Conservation (phyloP, 2,888 invertebrate genomes). For the Volucella bombylans region DNA sequence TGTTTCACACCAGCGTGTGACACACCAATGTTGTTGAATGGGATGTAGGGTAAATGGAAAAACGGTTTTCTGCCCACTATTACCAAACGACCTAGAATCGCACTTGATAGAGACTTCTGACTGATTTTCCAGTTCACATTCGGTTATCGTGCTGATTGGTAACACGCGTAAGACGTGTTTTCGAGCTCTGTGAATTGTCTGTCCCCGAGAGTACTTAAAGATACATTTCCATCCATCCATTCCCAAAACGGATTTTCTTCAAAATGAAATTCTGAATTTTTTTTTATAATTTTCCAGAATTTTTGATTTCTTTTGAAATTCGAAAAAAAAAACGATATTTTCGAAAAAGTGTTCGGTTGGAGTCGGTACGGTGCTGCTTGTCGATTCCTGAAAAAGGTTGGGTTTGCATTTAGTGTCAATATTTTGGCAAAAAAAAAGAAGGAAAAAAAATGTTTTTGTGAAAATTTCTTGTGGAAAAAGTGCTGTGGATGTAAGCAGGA, state of each 20-base stretch:
- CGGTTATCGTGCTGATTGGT: slow-evolving; percentile 68
- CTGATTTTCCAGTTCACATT: slow-evolving; percentile 68
- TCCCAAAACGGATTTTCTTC: slow-evolving; percentile 18
- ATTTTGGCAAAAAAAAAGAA: too few relatives aligned
- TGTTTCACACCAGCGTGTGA: slow-evolving; percentile 16
- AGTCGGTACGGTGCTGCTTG: too few relatives aligned
- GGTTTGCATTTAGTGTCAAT: too few relatives aligned
- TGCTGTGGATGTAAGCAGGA: too few relatives aligned
- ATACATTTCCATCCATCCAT: slow-evolving; percentile 15
- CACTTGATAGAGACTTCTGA: slow-evolving; percentile 59
- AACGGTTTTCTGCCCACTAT: slow-evolving; percentile 57
- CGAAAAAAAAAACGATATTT: neutral
- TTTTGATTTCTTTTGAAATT: slow-evolving; percentile 3
- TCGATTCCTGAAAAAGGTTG: too few relatives aligned
- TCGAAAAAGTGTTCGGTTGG: too few relatives aligned
- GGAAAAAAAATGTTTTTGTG: too few relatives aligned
- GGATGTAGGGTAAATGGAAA: slow-evolving; percentile 53
- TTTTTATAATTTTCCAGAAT: neutral
- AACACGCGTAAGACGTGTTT: slow-evolving; percentile 48
- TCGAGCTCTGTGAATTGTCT: neutral
- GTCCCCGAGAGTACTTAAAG: slow-evolving; percentile 18
- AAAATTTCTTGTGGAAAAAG: too few relatives aligned
- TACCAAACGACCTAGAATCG: slow-evolving; percentile 70
- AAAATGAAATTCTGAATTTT: neutral
- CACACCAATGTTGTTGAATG: slow-evolving; percentile 16